Evolutionary conservation across 2,113 vertebrate genomes (phyloP).

Genomic region (Trichechus manatus): DNA sequence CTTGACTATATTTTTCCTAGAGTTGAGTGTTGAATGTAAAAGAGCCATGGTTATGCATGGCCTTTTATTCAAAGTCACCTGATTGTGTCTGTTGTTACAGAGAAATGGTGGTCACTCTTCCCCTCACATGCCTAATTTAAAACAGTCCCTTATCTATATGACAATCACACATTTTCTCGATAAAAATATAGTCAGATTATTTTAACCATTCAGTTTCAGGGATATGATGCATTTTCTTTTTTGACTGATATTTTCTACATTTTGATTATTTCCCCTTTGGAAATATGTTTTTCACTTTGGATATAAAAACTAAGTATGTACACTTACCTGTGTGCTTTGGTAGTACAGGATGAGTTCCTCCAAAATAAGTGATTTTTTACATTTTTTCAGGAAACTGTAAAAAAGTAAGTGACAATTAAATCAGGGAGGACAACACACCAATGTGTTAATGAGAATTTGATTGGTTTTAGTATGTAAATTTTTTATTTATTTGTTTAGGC

Average conservation of each 20-base stretch:
- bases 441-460: neutral
- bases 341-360: neutral
- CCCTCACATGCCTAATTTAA: neutral
- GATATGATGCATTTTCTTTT: neutral
- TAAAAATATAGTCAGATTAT: neutral
- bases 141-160: neutral
- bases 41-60: neutral
- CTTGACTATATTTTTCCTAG: neutral
- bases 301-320: neutral
- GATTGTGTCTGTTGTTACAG: neutral
- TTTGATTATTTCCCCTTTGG: neutral
- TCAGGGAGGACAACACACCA: neutral
- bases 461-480: neutral
- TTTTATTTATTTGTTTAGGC: neutral
- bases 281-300: neutral
- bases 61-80: constrained; percentile 15
- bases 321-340: neutral
- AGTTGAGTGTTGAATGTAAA: constrained; percentile 36
- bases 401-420: neutral
- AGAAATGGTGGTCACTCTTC: neutral
- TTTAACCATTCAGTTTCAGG: neutral
- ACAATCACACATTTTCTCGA: constrained; percentile 3
- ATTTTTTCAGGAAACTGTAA: neutral
- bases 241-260: constrained; percentile 12
- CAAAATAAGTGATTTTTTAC: neutral